phyloP scores from a whole-genome alignment of 2,113 vertebrate species.

The Thermophis baileyi region DNA sequence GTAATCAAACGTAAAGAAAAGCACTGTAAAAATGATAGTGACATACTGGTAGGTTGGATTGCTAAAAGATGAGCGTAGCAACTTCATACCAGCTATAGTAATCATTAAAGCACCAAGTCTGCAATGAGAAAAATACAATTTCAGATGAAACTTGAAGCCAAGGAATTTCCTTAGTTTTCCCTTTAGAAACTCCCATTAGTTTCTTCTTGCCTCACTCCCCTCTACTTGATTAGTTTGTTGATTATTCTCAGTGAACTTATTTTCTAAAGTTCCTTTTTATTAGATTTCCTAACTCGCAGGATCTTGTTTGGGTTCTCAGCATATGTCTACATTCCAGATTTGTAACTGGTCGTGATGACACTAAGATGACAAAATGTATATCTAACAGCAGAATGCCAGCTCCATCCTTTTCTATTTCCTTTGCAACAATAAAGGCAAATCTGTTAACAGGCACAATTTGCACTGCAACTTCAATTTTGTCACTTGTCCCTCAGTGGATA shows the following conservation, averaged over 20 bases:
- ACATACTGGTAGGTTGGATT: slow-evolving; percentile 94
- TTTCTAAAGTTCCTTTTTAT: neutral
- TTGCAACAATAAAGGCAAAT: neutral
- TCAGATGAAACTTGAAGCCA: neutral
- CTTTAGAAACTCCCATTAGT: neutral
- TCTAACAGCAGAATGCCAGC: neutral
- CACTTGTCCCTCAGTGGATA: neutral
- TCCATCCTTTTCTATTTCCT: neutral
- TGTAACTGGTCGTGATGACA: neutral
- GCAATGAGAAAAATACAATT: slow-evolving; percentile 34
- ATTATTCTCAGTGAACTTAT: neutral
- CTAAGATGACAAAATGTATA: neutral
- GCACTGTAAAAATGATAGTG: slow-evolving; percentile 94
- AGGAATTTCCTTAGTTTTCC: neutral
- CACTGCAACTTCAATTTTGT: neutral
- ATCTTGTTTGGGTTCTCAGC: neutral
- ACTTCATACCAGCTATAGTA: slow-evolving; percentile 92
- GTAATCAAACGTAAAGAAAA: slow-evolving; percentile 98
- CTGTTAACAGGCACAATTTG: neutral
- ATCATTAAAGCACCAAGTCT: slow-evolving; percentile 95
- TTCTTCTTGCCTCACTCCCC: neutral
- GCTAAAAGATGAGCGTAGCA: slow-evolving; percentile 94
- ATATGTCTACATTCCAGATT: neutral
- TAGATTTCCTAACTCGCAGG: neutral
- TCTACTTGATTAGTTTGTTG: neutral